A percentile compares a stretch with the other conserved stretches of the same genome.
Evolutionary conservation across 2,113 vertebrate genomes (phyloP).

Genomic region (Falcunculus frontatus): DNA sequence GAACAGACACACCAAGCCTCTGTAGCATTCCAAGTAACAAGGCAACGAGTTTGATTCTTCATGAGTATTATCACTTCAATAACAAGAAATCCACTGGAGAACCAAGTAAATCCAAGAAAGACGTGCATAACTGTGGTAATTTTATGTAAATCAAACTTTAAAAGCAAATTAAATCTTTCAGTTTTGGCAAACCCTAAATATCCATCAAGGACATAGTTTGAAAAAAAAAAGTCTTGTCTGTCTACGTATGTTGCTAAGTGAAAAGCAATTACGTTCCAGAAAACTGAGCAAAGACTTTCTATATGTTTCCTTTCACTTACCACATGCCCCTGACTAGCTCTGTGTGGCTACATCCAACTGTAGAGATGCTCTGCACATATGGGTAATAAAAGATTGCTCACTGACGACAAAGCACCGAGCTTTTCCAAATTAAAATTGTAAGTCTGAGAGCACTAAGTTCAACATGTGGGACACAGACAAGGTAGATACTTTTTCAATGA

Average conservation of each 20-base stretch:
- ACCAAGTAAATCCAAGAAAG: background rate
- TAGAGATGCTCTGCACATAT: background rate
- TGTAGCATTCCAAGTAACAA: background rate
- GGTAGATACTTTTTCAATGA: background rate
- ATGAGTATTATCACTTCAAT: background rate
- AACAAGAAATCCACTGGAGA: background rate
- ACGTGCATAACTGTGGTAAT: background rate
- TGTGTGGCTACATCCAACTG: background rate
- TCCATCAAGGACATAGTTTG: background rate
- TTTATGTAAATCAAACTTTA: background rate
- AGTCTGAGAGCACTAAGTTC: background rate
- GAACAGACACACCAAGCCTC: background rate
- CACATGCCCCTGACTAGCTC: background rate
- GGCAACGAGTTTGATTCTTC: background rate
- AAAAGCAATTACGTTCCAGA: background rate
- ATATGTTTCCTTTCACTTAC: background rate
- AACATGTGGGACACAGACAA: slow-evolving; percentile 12
- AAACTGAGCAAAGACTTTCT: background rate
- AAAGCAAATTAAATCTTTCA: background rate
- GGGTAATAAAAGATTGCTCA: background rate
- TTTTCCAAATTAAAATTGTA: background rate
- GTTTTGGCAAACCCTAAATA: background rate
- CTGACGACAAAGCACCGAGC: background rate
- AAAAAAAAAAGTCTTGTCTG: background rate
- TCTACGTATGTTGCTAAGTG: background rate